A percentile compares a stretch with the other conserved stretches of the same genome.
Evolutionary conservation across 2,113 vertebrate species (phyloP).

Genomic region (Hemiscyllium ocellatum): DNA sequence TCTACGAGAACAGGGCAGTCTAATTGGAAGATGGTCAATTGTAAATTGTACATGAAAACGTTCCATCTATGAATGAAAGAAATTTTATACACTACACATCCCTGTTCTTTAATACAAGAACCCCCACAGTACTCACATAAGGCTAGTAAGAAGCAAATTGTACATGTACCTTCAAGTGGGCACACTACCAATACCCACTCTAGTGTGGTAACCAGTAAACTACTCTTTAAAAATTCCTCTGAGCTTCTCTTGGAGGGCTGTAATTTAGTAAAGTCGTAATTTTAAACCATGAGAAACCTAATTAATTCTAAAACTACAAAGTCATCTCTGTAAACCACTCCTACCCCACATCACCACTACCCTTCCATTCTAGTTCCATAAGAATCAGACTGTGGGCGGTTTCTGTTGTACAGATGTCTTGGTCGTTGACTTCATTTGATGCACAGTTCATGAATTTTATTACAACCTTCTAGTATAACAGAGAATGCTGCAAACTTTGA

Average conservation of each 20-base stretch:
- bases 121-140: constrained; percentile 3
- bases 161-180: not conserved
- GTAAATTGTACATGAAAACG: not conserved
- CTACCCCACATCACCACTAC: not conserved
- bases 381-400: not conserved
- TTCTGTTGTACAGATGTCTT: not conserved
- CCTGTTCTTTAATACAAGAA: not conserved
- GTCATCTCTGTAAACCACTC: not conserved
- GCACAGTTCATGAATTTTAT: not conserved
- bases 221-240: not conserved
- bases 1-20: not conserved
- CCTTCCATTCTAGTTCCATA: not conserved
- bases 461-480: not conserved
- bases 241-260: not conserved
- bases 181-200: not conserved
- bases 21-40: not conserved
- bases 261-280: constrained; percentile 30
- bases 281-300: constrained; percentile 11
- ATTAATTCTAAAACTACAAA: constrained; percentile 24
- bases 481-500: not conserved
- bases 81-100: not conserved
- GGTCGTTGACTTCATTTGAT: constrained; percentile 17
- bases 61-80: not conserved
- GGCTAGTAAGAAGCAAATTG: not conserved
- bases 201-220: not conserved